Evolutionary conservation across 2,113 vertebrate species (phyloP).

Genomic region (Australoheros scitulus): DNA sequence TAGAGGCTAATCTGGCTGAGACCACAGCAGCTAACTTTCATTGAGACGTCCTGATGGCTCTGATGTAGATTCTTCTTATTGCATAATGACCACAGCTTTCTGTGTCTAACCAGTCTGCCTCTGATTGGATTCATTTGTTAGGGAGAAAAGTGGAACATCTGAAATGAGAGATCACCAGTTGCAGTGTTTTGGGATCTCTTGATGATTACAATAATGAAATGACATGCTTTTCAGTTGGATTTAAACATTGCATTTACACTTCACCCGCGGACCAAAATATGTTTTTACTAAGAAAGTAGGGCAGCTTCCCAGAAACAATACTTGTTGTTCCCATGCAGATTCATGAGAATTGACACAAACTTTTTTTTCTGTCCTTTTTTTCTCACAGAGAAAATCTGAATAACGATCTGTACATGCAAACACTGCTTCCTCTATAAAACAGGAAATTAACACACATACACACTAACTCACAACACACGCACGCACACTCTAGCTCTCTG

Average conservation of each 20-base stretch:
- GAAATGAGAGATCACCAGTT: slow-evolving; percentile 3
- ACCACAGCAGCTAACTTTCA: slow-evolving; percentile 53
- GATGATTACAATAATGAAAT: slow-evolving; percentile 17
- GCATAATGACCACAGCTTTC: slow-evolving; percentile 41
- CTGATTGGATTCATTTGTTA: slow-evolving; percentile 49
- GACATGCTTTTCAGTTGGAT: slow-evolving; percentile 23
- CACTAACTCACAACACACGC: slow-evolving; percentile 40
- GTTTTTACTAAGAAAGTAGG: slow-evolving; percentile 39
- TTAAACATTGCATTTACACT: slow-evolving; percentile 20
- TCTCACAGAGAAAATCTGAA: slow-evolving; percentile 75
- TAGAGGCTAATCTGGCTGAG: slow-evolving; percentile 35
- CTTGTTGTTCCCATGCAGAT: slow-evolving; percentile 70
- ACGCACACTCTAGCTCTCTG: slow-evolving; percentile 46
- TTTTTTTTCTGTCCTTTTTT: slow-evolving; percentile 54
- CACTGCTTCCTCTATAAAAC: slow-evolving; percentile 76
- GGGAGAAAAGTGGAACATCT: slow-evolving; percentile 9
- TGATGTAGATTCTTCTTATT: slow-evolving; percentile 29
- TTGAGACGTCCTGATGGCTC: slow-evolving; percentile 27
- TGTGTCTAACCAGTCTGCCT: slow-evolving; percentile 41
- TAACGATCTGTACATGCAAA: slow-evolving; percentile 70
- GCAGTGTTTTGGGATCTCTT: slow-evolving; percentile 1
- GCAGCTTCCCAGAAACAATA: slow-evolving; percentile 69
- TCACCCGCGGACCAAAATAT: slow-evolving; percentile 27
- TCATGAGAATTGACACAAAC: slow-evolving; percentile 78
- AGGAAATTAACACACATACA: slow-evolving; percentile 72